Percentiles rank a stretch among this genome's conserved stretches.
phyloP scores from a whole-genome alignment of 2,888 invertebrate genomes.

The Hymenopus coronatus region DNA sequence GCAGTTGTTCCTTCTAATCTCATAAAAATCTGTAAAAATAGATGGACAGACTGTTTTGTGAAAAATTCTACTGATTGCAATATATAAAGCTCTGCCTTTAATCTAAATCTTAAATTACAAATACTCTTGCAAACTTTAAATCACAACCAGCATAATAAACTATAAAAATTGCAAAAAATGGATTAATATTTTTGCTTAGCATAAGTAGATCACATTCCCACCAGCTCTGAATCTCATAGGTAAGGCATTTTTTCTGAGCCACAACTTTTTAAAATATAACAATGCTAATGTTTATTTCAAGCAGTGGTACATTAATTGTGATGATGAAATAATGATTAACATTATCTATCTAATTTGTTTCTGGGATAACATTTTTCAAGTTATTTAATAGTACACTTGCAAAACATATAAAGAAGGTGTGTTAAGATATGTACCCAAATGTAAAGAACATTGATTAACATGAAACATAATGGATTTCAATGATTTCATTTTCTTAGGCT shows the following conservation, averaged over 20 bases:
- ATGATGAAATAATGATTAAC: not conserved
- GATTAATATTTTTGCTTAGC: constrained; percentile 1
- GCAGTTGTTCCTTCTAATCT: not conserved
- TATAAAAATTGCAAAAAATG: constrained; percentile 5
- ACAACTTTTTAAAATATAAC: not conserved
- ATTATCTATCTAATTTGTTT: not conserved
- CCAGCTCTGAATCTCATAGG: not conserved
- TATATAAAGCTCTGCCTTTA: not conserved
- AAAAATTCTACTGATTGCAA: not conserved
- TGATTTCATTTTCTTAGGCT: too few relatives aligned
- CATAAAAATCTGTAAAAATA: not conserved
- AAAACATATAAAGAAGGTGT: not conserved
- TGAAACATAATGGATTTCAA: not conserved
- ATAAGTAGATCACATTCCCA: not conserved
- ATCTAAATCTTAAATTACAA: not conserved
- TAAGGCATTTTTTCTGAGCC: constrained; percentile 12
- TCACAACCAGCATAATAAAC: constrained; percentile 2
- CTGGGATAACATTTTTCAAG: not conserved
- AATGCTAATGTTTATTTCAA: not conserved
- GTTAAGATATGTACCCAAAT: not conserved
- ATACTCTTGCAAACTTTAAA: not conserved
- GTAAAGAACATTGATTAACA: not conserved
- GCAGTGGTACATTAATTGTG: not conserved
- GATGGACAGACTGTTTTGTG: not conserved
- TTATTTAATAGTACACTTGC: not conserved